Evolutionary conservation across 2,113 vertebrate genomes (phyloP).

Genomic region (Psettodes erumei): DNA sequence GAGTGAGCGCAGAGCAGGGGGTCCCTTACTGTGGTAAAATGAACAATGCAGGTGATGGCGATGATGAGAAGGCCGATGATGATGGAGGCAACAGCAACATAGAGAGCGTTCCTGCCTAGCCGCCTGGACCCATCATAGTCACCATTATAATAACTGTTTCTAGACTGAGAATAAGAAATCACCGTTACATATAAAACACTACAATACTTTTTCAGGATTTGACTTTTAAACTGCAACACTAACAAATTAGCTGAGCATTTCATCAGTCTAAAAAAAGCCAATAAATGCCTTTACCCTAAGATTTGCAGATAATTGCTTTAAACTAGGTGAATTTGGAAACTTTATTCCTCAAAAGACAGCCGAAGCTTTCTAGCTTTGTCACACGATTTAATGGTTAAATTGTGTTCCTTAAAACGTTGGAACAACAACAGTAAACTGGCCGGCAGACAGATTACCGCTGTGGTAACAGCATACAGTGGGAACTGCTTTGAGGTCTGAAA

Average conservation of each 20-base stretch:
- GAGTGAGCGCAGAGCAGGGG: background rate
- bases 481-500: background rate
- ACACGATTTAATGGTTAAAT: background rate
- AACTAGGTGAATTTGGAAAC: background rate
- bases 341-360: rapidly evolving
- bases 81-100: conserved; percentile 87
- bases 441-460: background rate
- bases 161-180: conserved; percentile 80
- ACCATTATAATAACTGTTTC: conserved; percentile 88
- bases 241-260: background rate
- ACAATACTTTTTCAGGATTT: background rate
- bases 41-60: conserved; percentile 83
- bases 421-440: background rate
- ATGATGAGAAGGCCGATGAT: conserved; percentile 90
- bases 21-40: conserved; percentile 79
- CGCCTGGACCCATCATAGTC: conserved; percentile 88
- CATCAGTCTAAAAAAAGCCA: background rate
- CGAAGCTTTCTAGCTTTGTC: background rate
- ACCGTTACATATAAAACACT: background rate
- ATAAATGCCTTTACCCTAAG: background rate
- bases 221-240: background rate
- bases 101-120: conserved; percentile 88
- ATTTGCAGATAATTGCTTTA: background rate
- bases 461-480: background rate
- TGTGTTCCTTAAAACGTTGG: background rate